Evolutionary conservation across 2,888 invertebrate genomes (phyloP).

Genomic region (Baccha elongata): DNA sequence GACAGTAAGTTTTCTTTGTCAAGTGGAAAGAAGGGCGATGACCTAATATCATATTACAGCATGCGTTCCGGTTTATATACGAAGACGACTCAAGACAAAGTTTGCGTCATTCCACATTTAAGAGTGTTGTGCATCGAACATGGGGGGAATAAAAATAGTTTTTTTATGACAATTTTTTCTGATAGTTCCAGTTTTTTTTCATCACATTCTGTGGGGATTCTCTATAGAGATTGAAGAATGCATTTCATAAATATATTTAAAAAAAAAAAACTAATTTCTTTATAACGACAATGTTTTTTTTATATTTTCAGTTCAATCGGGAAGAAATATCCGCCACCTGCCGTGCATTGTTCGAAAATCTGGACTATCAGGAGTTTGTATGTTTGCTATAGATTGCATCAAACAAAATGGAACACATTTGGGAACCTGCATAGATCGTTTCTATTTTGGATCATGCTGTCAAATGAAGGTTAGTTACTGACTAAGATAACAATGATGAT

Average conservation of each 20-base stretch:
- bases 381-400: slow-evolving; percentile 96
- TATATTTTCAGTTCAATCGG: slow-evolving; percentile 87
- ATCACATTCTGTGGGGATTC: slow-evolving; percentile 22
- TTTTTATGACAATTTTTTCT: neutral
- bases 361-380: slow-evolving; percentile 92
- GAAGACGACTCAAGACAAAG: slow-evolving; percentile 43
- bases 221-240: neutral
- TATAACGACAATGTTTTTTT: no score
- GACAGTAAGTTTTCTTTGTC: slow-evolving; percentile 27
- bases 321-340: slow-evolving; percentile 94
- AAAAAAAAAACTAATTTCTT: no score
- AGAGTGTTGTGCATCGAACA: slow-evolving; percentile 44
- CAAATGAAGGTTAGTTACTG: slow-evolving; percentile 85
- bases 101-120: slow-evolving; percentile 45
- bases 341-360: slow-evolving; percentile 93
- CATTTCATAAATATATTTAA: no score
- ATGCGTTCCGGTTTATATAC: slow-evolving; percentile 62
- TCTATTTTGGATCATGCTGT: slow-evolving; percentile 97
- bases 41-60: slow-evolving; percentile 67
- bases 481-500: neutral
- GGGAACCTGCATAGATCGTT: slow-evolving; percentile 95
- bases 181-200: neutral
- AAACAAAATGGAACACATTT: slow-evolving; percentile 95
- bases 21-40: slow-evolving; percentile 43
- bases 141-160: slow-evolving; percentile 7